phyloP scores from a whole-genome alignment of 2,888 invertebrate species.

The Apamea epomidion region DNA sequence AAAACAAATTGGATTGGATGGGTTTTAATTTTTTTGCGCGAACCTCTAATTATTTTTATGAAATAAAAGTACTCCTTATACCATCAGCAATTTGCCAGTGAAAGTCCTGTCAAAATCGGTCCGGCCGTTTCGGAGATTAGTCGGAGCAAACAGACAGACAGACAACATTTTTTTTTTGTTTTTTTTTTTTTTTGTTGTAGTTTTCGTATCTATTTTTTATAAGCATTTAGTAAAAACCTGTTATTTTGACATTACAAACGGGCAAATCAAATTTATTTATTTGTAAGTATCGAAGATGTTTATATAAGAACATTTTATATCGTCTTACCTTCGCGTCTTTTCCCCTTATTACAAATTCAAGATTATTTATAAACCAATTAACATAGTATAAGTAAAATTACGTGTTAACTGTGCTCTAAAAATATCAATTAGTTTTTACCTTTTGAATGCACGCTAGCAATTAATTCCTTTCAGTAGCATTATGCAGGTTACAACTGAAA shows the following conservation, averaged over 20 bases:
- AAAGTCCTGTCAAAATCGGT: background rate
- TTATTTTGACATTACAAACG: background rate
- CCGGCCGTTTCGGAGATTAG: background rate
- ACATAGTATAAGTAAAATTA: conserved; percentile 15
- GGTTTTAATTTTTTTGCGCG: background rate
- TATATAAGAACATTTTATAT: background rate
- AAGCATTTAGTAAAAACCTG: background rate
- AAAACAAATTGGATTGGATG: background rate
- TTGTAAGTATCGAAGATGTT: background rate
- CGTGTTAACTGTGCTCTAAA: conserved; percentile 35
- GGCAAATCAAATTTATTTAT: background rate
- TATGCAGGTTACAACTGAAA: conserved; percentile 36
- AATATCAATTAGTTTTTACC: conserved; percentile 13
- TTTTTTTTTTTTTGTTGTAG: too few species aligned
- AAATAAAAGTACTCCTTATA: background rate
- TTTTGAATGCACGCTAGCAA: conserved; percentile 39
- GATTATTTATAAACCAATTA: conserved; percentile 34
- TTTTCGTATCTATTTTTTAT: background rate
- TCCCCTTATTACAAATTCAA: background rate
- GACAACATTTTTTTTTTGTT: background rate
- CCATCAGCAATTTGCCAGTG: background rate
- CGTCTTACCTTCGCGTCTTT: background rate
- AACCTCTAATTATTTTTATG: background rate
- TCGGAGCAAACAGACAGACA: background rate
- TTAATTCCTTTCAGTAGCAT: conserved; percentile 25